Evolutionary conservation across 1,140 invertebrate genomes (phyloP).

Genomic region (Platyscapa corneri): DNA sequence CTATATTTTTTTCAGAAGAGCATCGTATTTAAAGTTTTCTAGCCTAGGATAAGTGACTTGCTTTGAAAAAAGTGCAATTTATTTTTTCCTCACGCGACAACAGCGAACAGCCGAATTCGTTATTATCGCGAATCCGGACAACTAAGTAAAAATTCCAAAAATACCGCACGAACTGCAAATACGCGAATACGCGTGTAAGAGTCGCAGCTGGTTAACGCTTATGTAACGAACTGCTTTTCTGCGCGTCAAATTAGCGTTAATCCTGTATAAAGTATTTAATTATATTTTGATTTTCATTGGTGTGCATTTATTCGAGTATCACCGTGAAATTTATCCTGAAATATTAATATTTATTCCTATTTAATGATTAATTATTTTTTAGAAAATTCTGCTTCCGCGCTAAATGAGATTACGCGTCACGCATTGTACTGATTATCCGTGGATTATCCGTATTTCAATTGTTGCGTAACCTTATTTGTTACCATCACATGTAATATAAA

Average conservation of each 20-base stretch:
- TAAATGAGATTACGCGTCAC: background rate
- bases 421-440: background rate
- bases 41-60: too few species aligned
- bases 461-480: background rate
- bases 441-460: constrained; percentile 10
- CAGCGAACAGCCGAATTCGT: too few species aligned
- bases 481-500: too few species aligned
- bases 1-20: too few species aligned
- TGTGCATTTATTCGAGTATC: background rate
- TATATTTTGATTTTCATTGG: background rate
- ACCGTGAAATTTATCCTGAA: background rate
- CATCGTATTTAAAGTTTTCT: too few species aligned
- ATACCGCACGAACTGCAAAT: too few species aligned
- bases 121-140: too few species aligned
- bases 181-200: background rate
- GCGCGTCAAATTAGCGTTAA: background rate
- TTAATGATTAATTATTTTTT: constrained; percentile 5
- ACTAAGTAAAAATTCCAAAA: too few species aligned
- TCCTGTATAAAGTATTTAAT: constrained; percentile 1
- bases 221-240: too few species aligned
- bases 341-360: constrained; percentile 31
- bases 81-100: too few species aligned
- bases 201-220: background rate
- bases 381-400: background rate
- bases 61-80: too few species aligned